Conservation (phyloP, 2,797 vertebrate genomes). For the Apodemus agrarius region DNA sequence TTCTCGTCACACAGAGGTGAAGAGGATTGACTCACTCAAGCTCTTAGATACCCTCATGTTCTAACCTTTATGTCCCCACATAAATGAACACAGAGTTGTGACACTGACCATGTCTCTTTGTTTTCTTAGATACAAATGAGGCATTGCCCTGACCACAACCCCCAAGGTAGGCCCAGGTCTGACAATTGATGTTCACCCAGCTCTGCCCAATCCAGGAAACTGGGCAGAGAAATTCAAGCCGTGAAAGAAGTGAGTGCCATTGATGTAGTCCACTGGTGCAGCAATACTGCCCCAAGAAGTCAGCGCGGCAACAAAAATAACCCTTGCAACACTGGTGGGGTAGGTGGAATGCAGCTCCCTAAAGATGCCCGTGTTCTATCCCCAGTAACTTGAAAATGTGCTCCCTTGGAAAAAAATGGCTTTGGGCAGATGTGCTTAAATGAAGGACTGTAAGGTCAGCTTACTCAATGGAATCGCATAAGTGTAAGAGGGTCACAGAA, state of each 20-base stretch:
- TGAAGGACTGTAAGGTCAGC: not conserved
- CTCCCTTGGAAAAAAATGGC: not conserved
- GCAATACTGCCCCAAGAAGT: not conserved
- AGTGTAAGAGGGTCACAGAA: not conserved
- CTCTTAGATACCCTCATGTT: not conserved
- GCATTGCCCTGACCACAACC: not conserved
- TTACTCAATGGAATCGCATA: not conserved
- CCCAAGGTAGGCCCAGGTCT: not conserved
- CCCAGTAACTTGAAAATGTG: not conserved
- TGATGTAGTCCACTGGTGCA: conserved; percentile 2
- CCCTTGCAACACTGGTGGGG: not conserved
- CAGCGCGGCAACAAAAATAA: not conserved
- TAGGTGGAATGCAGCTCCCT: not conserved
- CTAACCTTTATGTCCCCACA: not conserved
- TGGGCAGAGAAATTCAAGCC: not conserved
- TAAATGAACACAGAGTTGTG: not conserved
- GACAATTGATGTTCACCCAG: conserved; percentile 9
- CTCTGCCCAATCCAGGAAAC: not conserved
- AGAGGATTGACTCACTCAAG: not conserved
- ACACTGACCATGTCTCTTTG: not conserved
- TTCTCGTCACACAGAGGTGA: not conserved
- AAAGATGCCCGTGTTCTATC: not conserved
- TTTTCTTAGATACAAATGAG: conserved; percentile 49
- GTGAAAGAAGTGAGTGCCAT: not conserved
- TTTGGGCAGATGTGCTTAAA: not conserved